phyloP scores from a whole-genome alignment of 2,797 vertebrate species.

The Phataginus tetradactyla region DNA sequence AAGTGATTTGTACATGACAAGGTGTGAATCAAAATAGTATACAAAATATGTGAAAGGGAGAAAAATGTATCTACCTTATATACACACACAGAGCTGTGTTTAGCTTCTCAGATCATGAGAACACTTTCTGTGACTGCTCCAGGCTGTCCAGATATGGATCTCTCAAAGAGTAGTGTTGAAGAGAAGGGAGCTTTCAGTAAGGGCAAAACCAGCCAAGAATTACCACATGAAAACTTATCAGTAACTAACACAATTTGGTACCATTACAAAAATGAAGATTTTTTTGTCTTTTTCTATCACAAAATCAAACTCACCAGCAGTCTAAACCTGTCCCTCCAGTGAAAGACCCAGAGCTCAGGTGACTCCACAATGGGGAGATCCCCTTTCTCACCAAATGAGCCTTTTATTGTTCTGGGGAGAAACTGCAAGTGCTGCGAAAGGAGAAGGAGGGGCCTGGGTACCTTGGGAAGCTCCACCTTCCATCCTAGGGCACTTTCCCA shows the following conservation, averaged over 20 bases:
- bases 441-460: not conserved
- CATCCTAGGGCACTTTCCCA: not conserved
- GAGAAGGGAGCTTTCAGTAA: slow-evolving; percentile 23
- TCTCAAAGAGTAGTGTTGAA: not conserved
- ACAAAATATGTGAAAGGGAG: not conserved
- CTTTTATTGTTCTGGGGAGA: not conserved
- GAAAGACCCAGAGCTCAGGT: not conserved
- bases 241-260: not conserved
- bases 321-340: not conserved
- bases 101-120: not conserved
- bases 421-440: not conserved
- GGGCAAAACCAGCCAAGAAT: slow-evolving; percentile 36
- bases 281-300: not conserved
- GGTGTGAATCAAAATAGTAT: not conserved
- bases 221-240: slow-evolving; percentile 9
- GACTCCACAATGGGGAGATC: not conserved
- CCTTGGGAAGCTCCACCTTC: not conserved
- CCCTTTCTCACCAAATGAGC: not conserved
- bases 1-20: not conserved
- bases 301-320: slow-evolving; percentile 7
- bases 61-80: not conserved
- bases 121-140: not conserved
- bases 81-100: not conserved
- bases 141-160: not conserved
- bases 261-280: not conserved